A percentile compares a stretch with the other conserved stretches of the same genome.
These are phyloP conservation scores for Scaptomyza graminum DNA, from an alignment of 1,140 invertebrate species.

Conservation along the genomic window DNA sequence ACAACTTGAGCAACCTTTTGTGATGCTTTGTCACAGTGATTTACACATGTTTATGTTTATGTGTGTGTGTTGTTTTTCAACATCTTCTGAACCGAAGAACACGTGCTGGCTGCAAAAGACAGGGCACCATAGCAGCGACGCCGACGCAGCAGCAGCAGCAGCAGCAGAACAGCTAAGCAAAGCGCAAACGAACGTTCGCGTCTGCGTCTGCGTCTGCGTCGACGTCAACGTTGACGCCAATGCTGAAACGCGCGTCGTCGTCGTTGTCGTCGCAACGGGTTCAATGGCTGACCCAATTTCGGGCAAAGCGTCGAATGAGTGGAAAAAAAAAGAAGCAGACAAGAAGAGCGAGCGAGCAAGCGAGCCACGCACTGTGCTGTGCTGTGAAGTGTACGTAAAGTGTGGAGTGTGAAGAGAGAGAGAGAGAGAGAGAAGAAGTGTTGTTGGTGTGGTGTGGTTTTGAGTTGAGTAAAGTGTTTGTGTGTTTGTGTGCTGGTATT, in stretches of 20 bases:
- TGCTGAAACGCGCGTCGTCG: conserved; percentile 12
- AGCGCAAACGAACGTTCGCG: conserved; percentile 7
- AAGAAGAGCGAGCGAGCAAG: neutral
- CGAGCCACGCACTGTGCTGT: conserved; percentile 29
- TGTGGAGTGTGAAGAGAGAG: neutral
- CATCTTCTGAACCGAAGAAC: conserved; percentile 56
- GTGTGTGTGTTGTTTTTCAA: too few species aligned
- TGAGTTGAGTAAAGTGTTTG: conserved; percentile 21
- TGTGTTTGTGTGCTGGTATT: conserved; percentile 26
- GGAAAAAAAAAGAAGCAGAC: conserved; percentile 39
- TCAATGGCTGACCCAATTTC: conserved; percentile 82
- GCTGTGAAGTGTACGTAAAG: conserved; percentile 29
- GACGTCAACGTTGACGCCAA: conserved; percentile 18
- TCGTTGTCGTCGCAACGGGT: conserved; percentile 72
- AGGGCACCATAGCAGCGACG: conserved; percentile 19
- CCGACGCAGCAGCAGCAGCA: conserved; percentile 1
- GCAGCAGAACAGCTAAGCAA: neutral
- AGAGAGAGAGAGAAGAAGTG: neutral
- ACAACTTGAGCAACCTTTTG: too few species aligned
- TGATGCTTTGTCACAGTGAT: too few species aligned
- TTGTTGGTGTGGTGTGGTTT: conserved; percentile 4
- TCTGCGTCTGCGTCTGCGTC: neutral
- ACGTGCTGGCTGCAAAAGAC: conserved; percentile 47
- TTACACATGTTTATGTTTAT: neutral
- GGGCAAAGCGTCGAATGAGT: conserved; percentile 55